Base-by-base conservation (phyloP, 2,797 vertebrate genomes). In the Danionella dracula region DNA sequence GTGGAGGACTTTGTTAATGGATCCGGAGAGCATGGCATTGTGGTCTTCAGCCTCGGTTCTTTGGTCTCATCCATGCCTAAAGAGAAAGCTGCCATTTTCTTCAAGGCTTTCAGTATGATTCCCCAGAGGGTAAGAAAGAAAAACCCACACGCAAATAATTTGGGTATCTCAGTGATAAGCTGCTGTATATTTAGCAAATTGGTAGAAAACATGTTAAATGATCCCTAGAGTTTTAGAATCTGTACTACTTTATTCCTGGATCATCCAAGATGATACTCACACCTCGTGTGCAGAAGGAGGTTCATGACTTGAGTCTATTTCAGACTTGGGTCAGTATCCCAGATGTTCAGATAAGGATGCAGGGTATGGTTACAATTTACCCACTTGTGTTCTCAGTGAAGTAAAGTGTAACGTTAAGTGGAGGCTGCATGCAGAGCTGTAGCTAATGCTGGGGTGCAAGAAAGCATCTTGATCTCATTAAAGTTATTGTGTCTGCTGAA, bases 21-120 rank as follows among this genome's bases (percentile, higher is more conserved):
- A 27, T 94, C 93, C 1, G 93, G 93, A 60, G 85, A 93, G 11
- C 89, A 97, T 0, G 96, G 96, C 2, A 83, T 97, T 13, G 79
- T 98, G 15, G 90, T 99, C 55, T 97, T 99, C 80, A 94, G 92
- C 0, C 79, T 98, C 80, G 96, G 95, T 4, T 89, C 91, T 7
- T 84, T 93, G 85, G 69, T 96, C 49, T 89, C 92, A 0, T 85
- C 93, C 7, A 83, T 97, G 66, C 93, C 94, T 0, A 79, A 83
- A 56, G 80, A 92, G 50, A 91, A 79, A 62, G 89, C 92, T 0
- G 79, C 37, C 13, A 77, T 86, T 55, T 94, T 98, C 0, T 87
- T 93, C 0, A 85, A 93, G 0, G 93, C 89, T n/a, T 90, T 98
- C 76, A 86, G 88, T 50, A 83, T 81, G 68, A 89, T 98, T 70